Conservation (phyloP, 1,140 invertebrate genomes). For the Drosophila rufa region DNA sequence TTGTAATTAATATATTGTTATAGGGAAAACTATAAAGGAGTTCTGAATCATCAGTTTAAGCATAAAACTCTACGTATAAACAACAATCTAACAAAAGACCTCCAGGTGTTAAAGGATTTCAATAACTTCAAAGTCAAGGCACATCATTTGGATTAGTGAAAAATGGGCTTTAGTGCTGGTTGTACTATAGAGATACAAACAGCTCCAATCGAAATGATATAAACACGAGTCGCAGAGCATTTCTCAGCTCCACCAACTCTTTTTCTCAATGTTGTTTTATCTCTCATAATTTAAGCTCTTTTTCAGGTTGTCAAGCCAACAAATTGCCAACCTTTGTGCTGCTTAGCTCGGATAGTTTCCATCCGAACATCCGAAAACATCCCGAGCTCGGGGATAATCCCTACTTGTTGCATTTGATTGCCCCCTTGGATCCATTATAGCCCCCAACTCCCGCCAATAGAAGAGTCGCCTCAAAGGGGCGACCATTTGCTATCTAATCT, state of each 20-base stretch:
- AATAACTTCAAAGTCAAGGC: neutral
- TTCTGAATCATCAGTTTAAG: neutral
- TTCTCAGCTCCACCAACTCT: slow-evolving; percentile 6
- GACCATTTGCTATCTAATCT: slow-evolving; percentile 77
- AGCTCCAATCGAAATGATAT: neutral
- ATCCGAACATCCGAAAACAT: slow-evolving; percentile 25
- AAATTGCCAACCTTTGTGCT: slow-evolving; percentile 54
- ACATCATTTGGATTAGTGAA: slow-evolving; percentile 7
- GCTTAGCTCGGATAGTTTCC: slow-evolving; percentile 16
- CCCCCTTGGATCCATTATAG: slow-evolving; percentile 32
- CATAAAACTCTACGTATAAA: neutral
- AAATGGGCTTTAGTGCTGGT: neutral
- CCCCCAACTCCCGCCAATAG: neutral
- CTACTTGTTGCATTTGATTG: slow-evolving; percentile 51
- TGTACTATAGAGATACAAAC: neutral
- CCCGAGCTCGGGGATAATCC: slow-evolving; percentile 51
- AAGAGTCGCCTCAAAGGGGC: slow-evolving; percentile 36
- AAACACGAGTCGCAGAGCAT: slow-evolving; percentile 1
- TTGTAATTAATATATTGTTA: too few species aligned
- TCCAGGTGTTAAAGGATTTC: neutral
- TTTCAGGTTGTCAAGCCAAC: slow-evolving; percentile 41
- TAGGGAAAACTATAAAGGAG: too few species aligned
- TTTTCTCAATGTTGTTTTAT: slow-evolving; percentile 13
- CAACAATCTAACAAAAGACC: neutral
- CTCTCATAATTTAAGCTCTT: slow-evolving; percentile 38